phyloP scores from a whole-genome alignment of 2,113 vertebrate genomes.

The Barbus barbus region DNA sequence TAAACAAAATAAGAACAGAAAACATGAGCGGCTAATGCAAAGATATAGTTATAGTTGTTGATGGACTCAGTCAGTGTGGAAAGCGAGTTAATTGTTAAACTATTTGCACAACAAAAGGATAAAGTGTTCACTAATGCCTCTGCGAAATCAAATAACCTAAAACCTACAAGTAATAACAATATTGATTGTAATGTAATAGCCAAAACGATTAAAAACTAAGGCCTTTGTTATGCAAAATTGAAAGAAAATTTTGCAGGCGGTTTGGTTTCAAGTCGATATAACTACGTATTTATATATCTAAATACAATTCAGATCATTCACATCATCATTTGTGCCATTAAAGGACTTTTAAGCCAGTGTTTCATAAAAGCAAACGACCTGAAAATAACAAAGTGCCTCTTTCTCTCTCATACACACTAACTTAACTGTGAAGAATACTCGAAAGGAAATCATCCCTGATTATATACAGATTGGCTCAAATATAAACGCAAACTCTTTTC shows the following conservation, averaged over 20 bases:
- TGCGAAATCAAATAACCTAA: slow-evolving; percentile 55
- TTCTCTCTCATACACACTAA: slow-evolving; percentile 61
- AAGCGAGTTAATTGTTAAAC: neutral
- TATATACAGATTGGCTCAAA: slow-evolving; percentile 47
- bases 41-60: neutral
- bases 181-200: slow-evolving; percentile 17
- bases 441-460: slow-evolving; percentile 46
- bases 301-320: slow-evolving; percentile 57
- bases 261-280: slow-evolving; percentile 78
- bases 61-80: neutral
- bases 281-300: slow-evolving; percentile 56
- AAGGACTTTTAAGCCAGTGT: slow-evolving; percentile 85
- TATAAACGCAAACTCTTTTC: slow-evolving; percentile 1
- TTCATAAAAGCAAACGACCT: slow-evolving; percentile 60
- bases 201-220: slow-evolving; percentile 64
- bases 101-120: neutral
- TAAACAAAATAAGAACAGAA: no score
- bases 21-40: neutral
- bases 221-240: slow-evolving; percentile 64
- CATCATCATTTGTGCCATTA: slow-evolving; percentile 54
- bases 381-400: neutral
- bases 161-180: slow-evolving; percentile 44
- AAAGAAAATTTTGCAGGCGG: slow-evolving; percentile 79
- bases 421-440: slow-evolving; percentile 62
- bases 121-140: neutral